phyloP scores from a whole-genome alignment of 1,140 invertebrate species.

The Protaetia brevitarsis region DNA sequence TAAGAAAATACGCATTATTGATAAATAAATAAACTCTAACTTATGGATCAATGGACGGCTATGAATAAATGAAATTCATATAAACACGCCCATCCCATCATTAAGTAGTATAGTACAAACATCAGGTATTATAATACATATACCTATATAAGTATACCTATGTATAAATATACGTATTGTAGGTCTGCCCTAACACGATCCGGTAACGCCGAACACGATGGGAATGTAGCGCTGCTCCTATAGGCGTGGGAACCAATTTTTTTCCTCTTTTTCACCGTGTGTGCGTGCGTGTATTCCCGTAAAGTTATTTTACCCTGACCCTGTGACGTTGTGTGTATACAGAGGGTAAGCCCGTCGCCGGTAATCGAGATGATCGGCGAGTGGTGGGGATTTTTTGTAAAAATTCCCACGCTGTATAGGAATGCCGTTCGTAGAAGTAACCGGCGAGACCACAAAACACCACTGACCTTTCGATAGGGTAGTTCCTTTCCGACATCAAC shows the following conservation, averaged over 20 bases:
- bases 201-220: no score
- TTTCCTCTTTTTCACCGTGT: background rate
- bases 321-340: no score
- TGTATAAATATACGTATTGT: no score
- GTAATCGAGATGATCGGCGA: conserved; percentile 8
- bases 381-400: conserved; percentile 23
- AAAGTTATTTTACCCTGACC: background rate
- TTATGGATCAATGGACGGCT: no score
- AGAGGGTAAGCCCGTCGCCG: conserved; percentile 9
- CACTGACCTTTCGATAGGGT: conserved; percentile 24
- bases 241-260: conserved; percentile 6
- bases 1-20: no score
- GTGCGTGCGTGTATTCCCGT: background rate
- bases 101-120: no score
- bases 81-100: no score
- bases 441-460: conserved; percentile 12
- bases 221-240: background rate
- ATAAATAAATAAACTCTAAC: no score
- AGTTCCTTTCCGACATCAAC: conserved; percentile 7
- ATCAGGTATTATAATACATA: no score
- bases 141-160: no score
- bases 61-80: no score
- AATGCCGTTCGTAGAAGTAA: conserved; percentile 22
- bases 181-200: no score
- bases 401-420: conserved; percentile 29